Evolutionary conservation across 2,888 invertebrate species (phyloP), one percentile per base, ranked within the genome.

Genomic region (Scelioninae gen. 2): DNA sequence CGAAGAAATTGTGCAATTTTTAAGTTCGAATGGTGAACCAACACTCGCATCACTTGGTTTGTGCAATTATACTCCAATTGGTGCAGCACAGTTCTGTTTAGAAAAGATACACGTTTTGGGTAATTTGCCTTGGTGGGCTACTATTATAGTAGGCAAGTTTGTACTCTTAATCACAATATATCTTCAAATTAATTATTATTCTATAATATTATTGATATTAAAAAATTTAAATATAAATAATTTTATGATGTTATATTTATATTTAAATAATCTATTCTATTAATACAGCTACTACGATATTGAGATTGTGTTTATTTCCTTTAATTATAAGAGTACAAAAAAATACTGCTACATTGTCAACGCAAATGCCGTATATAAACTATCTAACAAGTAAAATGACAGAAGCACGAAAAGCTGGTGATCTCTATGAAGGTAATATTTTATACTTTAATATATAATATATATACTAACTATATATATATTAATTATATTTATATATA

Each of bases 111-210:
- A 98, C 83, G 90, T 94, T n/a, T 87, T 89, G 0, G 86, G 90
- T 9, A 95, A 93, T 78, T 76, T 98, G 9, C 98, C 98, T 0
- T 98, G 98, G 98, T 98, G 97, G 96, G 91, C 89, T 33, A 88
- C 94, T 9, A 96, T 98, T 78, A 88, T 92, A 1, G 87, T 93
- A 60, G 94, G 92, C 92, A 86, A 25, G 25, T 4, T 6, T 80
- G 69, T 78, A 46, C 33, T 53, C 55, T 64, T 53, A n/a, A 37
- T 64, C n/a, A n/a, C n/a, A n/a, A n/a, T n/a, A 16, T 48, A 6
- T 39, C 19, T 39, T 53, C 33, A 43, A 19, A 60, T 58, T 16
- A 7, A n/a, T n/a, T n/a, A n/a, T n/a, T 6, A 25, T 25, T 25
- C 6, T 25, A 6, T 4, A 25, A 25, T 25, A 25, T 25, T 25